Conservation (phyloP, 1,140 invertebrate species). For the Drosophila ambigua region DNA sequence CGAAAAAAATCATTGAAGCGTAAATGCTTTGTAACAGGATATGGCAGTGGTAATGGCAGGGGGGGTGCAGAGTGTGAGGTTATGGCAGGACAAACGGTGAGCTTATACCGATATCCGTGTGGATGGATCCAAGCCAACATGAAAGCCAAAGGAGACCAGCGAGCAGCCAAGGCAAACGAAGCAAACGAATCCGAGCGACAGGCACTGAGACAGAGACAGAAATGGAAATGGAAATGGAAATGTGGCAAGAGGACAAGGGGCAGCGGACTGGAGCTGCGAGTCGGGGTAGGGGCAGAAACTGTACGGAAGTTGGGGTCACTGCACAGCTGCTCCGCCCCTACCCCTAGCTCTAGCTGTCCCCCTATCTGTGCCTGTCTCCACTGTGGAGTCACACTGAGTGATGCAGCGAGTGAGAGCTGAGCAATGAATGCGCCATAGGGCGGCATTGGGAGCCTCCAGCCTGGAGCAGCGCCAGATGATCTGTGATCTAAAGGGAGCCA, state of each 20-base stretch:
- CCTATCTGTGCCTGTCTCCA: not conserved
- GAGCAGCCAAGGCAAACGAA: constrained; percentile 18
- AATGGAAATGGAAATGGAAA: constrained; percentile 48
- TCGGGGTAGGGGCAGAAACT: not conserved
- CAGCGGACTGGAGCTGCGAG: not conserved
- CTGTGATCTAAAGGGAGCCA: not conserved
- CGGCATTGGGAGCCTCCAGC: constrained; percentile 17
- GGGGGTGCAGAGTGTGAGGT: not conserved
- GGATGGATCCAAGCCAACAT: constrained; percentile 28
- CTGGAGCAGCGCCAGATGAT: not conserved
- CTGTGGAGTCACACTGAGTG: not conserved
- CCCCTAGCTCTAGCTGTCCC: not conserved
- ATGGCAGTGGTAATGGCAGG: constrained; percentile 20
- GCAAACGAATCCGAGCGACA: constrained; percentile 2
- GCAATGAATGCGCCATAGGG: constrained; percentile 55
- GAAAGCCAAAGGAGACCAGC: constrained; percentile 25
- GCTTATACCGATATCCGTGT: constrained; percentile 12
- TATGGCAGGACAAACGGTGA: constrained; percentile 10
- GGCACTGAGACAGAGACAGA: too few species aligned
- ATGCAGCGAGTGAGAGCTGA: constrained; percentile 1
- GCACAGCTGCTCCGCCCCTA: constrained; percentile 32
- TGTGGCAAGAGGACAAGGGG: constrained; percentile 30
- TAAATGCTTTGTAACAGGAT: constrained; percentile 79
- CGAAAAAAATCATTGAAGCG: constrained; percentile 77
- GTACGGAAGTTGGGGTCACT: constrained; percentile 66